A percentile compares a stretch with the other conserved stretches of the same genome.
These are phyloP conservation scores for Gambusia yucatana DNA, from an alignment of 2,797 vertebrate species.

Conservation along the genomic window DNA sequence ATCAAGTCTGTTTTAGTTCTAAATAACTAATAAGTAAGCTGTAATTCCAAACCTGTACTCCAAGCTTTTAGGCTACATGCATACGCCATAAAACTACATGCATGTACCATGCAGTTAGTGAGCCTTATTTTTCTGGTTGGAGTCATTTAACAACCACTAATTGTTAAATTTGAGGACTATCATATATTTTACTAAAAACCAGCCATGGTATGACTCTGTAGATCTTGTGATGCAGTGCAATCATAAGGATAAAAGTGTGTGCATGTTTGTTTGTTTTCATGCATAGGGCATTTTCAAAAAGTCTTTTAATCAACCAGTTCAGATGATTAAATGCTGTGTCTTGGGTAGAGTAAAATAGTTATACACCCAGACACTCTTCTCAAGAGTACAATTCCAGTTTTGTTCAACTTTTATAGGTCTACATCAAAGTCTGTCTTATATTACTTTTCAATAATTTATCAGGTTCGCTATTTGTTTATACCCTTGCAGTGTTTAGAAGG, in stretches of 20 bases:
- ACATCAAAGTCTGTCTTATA: background rate
- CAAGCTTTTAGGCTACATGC: too few relatives aligned
- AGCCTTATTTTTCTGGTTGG: background rate
- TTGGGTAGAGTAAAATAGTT: background rate
- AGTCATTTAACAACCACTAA: background rate
- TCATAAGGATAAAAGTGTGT: background rate
- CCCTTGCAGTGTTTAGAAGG: background rate
- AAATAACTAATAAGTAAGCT: conserved; percentile 18
- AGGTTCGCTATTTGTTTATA: background rate
- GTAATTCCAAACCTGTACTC: too few relatives aligned
- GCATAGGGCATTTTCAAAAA: background rate
- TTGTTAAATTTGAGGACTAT: background rate
- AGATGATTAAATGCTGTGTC: background rate
- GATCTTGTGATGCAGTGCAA: background rate
- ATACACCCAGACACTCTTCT: background rate
- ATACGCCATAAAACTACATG: too few relatives aligned
- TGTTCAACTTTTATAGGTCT: background rate
- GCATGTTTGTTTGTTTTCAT: background rate
- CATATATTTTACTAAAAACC: background rate
- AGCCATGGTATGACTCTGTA: background rate
- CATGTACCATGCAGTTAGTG: background rate
- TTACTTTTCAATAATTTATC: background rate
- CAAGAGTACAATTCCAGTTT: background rate
- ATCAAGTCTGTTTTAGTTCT: conserved; percentile 48
- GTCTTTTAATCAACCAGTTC: background rate